Percentiles rank a stretch among this genome's conserved stretches.
Evolutionary conservation across 2,113 vertebrate species (phyloP).

Genomic region (Machaerirhynchus nigripectus): DNA sequence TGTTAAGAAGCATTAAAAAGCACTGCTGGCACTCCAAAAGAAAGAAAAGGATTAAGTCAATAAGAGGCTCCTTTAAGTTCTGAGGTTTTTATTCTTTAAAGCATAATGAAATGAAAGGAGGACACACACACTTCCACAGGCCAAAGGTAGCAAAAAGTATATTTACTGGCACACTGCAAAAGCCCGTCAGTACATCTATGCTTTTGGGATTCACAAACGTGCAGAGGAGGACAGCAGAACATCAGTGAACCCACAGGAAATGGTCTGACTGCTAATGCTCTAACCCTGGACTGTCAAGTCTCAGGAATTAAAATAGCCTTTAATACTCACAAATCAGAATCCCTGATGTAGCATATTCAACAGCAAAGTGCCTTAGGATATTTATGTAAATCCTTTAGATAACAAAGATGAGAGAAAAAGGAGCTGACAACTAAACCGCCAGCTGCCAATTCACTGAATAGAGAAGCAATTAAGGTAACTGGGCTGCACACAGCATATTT

Average conservation of each 20-base stretch:
- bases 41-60: background rate
- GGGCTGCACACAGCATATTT: background rate
- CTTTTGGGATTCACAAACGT: background rate
- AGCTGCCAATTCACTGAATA: conserved; percentile 18
- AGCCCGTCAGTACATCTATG: background rate
- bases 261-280: background rate
- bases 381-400: conserved; percentile 25
- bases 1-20: background rate
- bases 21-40: background rate
- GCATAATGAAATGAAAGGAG: background rate
- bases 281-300: background rate
- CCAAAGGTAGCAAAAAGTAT: background rate
- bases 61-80: background rate
- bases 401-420: conserved; percentile 18
- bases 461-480: conserved; percentile 16
- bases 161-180: background rate
- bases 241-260: background rate
- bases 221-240: background rate
- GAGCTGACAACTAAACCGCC: background rate
- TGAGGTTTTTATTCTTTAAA: background rate
- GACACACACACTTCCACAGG: background rate
- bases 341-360: conserved; percentile 9
- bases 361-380: background rate
- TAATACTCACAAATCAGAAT: background rate
- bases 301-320: background rate